Base-by-base conservation (phyloP, 2,797 vertebrate genomes). In the Phataginus tricuspis region DNA sequence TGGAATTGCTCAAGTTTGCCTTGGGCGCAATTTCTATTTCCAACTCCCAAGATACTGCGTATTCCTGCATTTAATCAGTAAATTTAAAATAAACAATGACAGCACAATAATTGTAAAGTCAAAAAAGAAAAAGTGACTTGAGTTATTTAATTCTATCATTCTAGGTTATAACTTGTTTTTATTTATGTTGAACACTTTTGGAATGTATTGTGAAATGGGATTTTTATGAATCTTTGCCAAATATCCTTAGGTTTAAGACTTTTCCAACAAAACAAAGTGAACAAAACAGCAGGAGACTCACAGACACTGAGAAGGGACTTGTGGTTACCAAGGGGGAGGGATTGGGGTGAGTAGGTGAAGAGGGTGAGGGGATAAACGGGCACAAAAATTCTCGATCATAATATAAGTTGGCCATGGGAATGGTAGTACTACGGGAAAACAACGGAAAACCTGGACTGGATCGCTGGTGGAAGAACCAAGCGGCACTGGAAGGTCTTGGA, bases 171-270 rank as follows among this genome's bases (percentile, higher is more conserved):
- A 55, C 39, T 49, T 68, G 37, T 69, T 89, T 83, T 92, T 59
- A 74, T 75, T 94, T 94, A 27, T 77, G 83, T 49, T 94, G 89
- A 86, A 83, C 37, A 85, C 66, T 88, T 86, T 34, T 86, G 15
- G 63, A 86, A 89, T 53, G 71, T 59, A 37, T 64, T 86, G 39
- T 91, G 34, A 80, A 96, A n/a, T 74, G 59, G 16, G 49, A 80
- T 57, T 85, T 88, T 74, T 61, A 42, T 90, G 78, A 95, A 68
- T 63, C 23, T 78, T 72, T 93, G 31, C 27, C 31, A 69, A 89
- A 63, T 37, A 94, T 55, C 51, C 29, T 31, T 92, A 61, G n/a
- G 25, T 4, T 85, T 69, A 86, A 89, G 7, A 69, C 34, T 49
- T 63, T 63, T 27, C 45, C 45, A 45, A 45, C 45, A 45, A 45